Base-by-base conservation (phyloP, 2,113 vertebrate species). In the Ardeotis arabs region DNA sequence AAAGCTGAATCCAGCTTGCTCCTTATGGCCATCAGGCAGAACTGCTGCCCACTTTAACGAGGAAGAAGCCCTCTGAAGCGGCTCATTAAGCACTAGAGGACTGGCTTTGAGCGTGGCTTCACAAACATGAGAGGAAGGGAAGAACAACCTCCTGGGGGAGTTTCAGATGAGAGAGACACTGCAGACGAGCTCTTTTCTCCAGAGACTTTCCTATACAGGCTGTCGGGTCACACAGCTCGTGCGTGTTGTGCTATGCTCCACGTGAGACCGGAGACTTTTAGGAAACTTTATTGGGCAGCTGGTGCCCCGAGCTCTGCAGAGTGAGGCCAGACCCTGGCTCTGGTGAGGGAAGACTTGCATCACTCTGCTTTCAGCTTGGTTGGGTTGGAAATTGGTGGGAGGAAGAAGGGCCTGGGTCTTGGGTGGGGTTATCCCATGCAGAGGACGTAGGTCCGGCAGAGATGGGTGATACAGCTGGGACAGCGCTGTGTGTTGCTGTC, bases 391-490 rank as follows among this genome's bases (percentile, higher is more conserved):
- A 60, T 66, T 33, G 49, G 17, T 18, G 29, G 33, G 58, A 60
- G 44, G 55, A 44, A n/a, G 35, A 64, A 12, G 24, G 23, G 6
- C 33, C 50, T 63, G 44, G 28, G 7, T 58, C 28, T 37, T 2
- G 3, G 4, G 8, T 39, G 28, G 29, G 49, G 12, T 53, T 84
- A 49, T 87, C 53, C 47, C 25, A 19, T 5, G 2, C 0, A 2
- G 64, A 45, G 44, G 21, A 39, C 33, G 37, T 50, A 41, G 39
- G 11, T 74, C 33, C 44, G 28, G 28, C 8, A 15, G 60, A 66
- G 37, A 29, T 1, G 4, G 25, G 10, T 67, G 47, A 4, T 50
- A 35, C 67, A 31, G 31, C 44, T 23, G 18, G 22, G 39, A 56
- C 47, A 76, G 35, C 21, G 27, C 47, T 72, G 67, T 3, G 2